Evolutionary conservation across 1,140 invertebrate genomes (phyloP).

Genomic region (Pogonomyrmex californicus): DNA sequence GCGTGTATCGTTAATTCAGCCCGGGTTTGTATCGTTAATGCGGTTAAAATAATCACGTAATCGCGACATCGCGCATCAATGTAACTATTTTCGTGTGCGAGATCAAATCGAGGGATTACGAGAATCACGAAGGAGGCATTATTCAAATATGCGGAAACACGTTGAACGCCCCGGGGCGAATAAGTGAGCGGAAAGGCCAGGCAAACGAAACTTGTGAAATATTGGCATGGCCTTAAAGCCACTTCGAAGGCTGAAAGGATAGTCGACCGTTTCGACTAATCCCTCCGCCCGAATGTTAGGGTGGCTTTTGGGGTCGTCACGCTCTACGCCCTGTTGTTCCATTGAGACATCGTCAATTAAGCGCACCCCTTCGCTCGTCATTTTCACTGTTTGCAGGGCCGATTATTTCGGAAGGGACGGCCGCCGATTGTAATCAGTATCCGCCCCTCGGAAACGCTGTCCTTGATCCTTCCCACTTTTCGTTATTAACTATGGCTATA

Average conservation of each 20-base stretch:
- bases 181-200: conserved; percentile 22
- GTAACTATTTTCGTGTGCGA: conserved; percentile 42
- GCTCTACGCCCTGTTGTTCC: conserved; percentile 38
- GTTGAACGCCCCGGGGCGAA: conserved; percentile 11
- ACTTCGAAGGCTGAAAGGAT: conserved; percentile 46
- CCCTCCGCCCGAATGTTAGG: conserved; percentile 57
- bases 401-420: conserved; percentile 59
- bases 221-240: conserved; percentile 68
- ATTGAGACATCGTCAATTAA: conserved; percentile 82
- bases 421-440: conserved; percentile 34
- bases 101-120: conserved; percentile 42
- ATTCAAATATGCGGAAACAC: conserved; percentile 55
- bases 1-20: conserved; percentile 6
- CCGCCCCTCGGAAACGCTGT: neutral
- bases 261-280: conserved; percentile 27
- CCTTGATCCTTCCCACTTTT: conserved; percentile 36
- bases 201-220: conserved; percentile 60
- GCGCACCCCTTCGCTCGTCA: conserved; percentile 74
- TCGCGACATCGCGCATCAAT: conserved; percentile 38
- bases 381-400: conserved; percentile 78
- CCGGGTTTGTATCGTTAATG: neutral
- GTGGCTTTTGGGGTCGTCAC: conserved; percentile 67
- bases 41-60: conserved; percentile 25
- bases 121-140: conserved; percentile 62
- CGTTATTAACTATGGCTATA: neutral